Evolutionary conservation across 2,113 vertebrate species (phyloP), one percentile per base, ranked within the genome.

Genomic region (Ranitomeya variabilis): DNA sequence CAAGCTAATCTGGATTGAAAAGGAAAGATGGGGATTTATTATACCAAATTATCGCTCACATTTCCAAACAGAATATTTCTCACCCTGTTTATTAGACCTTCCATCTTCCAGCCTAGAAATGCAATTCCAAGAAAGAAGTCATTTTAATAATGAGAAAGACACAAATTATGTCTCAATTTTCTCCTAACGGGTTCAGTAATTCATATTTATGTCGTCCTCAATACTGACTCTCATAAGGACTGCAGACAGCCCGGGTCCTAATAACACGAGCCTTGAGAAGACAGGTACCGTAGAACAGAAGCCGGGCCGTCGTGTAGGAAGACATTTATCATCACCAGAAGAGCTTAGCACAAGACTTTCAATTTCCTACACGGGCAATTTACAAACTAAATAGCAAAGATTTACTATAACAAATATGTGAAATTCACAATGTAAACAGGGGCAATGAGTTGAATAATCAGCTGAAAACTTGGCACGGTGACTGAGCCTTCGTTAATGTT

Each of bases 401-500:
- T 67, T 64, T 74, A 89, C 69, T n/a, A 90, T 90, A 92, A 89
- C 23, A 18, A 67, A 92, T 89, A 55, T 88, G 89, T 90, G 80
- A 91, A 90, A 92, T 79, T 73, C 90, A 89, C 92, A 90, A 69
- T 77, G 80, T 90, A 7, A 88, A 76, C 45, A 55, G 71, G 59
- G 66, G 60, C 64, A 88, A 88, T 83, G 87, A 77, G 77, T 88
- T 83, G 45, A 85, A 89, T 79, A 79, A 89, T 79, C 60, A 79
- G 73, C 73, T 57, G 74, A 76, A 89, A 77, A 83, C 69, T 64
- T 83, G 80, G 37, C 87, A 54, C 57, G n/a, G 7, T 26, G 26
- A 64, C 76, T 67, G 60, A 18, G 78, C 79, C 59, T 15, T 26
- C 12, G 7, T 79, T 69, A 69, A 85, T 66, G 23, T 85, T 84